Evolutionary conservation across 2,113 vertebrate genomes (phyloP).

Genomic region (Zingel zingel): DNA sequence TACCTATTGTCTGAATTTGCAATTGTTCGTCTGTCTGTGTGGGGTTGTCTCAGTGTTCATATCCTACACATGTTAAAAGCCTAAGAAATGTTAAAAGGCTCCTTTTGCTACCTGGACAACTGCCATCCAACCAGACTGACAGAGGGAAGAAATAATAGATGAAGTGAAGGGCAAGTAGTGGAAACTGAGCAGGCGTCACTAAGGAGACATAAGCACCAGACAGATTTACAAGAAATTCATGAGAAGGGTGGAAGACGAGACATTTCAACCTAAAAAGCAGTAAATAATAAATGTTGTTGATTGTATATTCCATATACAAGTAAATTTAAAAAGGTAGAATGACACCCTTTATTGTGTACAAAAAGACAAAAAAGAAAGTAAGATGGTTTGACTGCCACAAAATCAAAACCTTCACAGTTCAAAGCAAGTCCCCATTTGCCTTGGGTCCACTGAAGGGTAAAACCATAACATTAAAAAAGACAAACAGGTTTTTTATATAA

Average conservation of each 20-base stretch:
- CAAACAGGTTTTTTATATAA: conserved; percentile 1
- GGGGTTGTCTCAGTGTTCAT: not conserved
- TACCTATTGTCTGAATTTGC: not conserved
- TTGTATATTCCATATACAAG: not conserved
- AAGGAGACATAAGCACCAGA: conserved; percentile 3
- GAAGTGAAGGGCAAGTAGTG: conserved; percentile 56
- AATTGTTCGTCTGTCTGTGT: not conserved
- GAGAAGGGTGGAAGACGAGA: not conserved
- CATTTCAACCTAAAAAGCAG: conserved; percentile 2
- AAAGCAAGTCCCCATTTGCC: conserved; percentile 81
- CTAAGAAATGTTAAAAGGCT: not conserved
- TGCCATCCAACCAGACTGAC: not conserved
- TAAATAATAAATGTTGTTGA: not conserved
- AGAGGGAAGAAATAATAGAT: conserved; percentile 61
- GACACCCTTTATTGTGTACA: conserved; percentile 65
- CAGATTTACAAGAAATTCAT: not conserved
- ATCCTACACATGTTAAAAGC: not conserved
- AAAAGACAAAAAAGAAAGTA: conserved; percentile 45
- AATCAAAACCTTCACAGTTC: conserved; percentile 41
- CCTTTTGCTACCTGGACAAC: not conserved
- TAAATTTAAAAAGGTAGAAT: conserved; percentile 30
- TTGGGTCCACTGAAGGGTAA: conserved; percentile 50
- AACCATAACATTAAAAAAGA: conserved; percentile 32
- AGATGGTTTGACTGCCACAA: conserved; percentile 40
- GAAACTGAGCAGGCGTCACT: conserved; percentile 47